Evolutionary conservation across 2,113 vertebrate genomes (phyloP), one percentile per base, ranked within the genome.

Genomic region (Herpetotheres cachinnans): DNA sequence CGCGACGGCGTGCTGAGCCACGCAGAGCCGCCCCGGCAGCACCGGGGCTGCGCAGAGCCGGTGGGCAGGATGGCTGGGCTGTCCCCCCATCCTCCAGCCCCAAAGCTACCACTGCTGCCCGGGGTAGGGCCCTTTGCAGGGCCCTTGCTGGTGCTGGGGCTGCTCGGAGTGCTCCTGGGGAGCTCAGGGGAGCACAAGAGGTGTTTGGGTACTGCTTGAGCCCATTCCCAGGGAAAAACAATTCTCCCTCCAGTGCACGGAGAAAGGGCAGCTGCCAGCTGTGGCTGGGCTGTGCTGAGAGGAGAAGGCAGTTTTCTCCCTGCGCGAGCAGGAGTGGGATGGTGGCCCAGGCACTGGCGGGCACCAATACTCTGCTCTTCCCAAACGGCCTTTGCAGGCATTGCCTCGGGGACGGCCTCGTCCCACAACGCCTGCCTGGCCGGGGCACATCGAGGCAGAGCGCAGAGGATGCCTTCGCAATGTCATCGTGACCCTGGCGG

Each of bases 21-120:
- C 0, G 3, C 54, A 10, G 89, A 54, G 76, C 74, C 0, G 0
- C 16, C 59, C 55, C 2, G 0, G 67, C 78, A 49, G 86, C 47
- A 29, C 21, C 2, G 0, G 8, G 30, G n/a, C 26, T 2, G 3
- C 3, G 18, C 0, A 0, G 71, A 62, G 71, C 70, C 1, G 3
- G 7, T 15, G 69, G 36, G 30, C 67, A 38, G 63, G 11, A 34
- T 0, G 3, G 56, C 59, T 1, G 18, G 36, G 29, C 70, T 59
- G n/a, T 42, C 34, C 61, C 61, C 59, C 67, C 46, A 5, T n/a
- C 52, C 52, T 66, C 61, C 86, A 72, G 71, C 66, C 78, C 66
- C 3, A 55, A 56, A 69, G 13, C 66, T 32, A 27, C 21, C 2
- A 0, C 49, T 46, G 44, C 21, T 21, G 30, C 32, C 44, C 30